Conservation (phyloP, 2,797 vertebrate species). For the Mallotus villosus region DNA sequence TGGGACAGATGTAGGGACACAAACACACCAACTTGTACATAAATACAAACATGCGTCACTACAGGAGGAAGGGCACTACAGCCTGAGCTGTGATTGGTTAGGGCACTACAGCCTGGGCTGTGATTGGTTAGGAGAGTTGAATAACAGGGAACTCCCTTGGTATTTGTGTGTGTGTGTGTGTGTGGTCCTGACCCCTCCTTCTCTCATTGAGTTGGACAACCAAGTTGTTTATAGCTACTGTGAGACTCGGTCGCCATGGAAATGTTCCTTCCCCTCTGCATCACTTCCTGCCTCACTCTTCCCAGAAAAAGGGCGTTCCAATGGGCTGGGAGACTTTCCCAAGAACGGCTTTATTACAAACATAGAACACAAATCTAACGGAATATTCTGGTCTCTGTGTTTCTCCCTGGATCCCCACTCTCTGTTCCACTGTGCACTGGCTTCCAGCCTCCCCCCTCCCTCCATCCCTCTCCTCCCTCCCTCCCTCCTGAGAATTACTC, state of each 20-base stretch:
- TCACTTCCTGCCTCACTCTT: constrained; percentile 50
- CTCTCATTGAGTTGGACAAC: constrained; percentile 24
- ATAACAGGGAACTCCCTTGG: no score
- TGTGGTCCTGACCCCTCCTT: constrained; percentile 13
- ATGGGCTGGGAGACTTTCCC: constrained; percentile 54
- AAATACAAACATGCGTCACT: constrained; percentile 13
- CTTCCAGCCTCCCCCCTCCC: constrained; percentile 44
- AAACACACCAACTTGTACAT: neutral
- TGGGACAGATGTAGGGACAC: neutral
- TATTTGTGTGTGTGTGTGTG: neutral
- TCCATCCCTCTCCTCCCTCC: constrained; percentile 33
- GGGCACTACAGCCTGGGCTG: neutral
- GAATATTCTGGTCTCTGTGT: constrained; percentile 67
- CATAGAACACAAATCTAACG: constrained; percentile 57
- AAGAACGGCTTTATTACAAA: constrained; percentile 63
- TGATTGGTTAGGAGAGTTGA: no score
- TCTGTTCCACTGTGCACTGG: constrained; percentile 26
- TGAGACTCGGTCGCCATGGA: constrained; percentile 60
- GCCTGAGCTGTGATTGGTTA: neutral
- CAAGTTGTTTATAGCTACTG: constrained; percentile 56
- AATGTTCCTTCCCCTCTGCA: constrained; percentile 54
- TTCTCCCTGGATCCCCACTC: constrained; percentile 18
- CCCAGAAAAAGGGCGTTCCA: constrained; percentile 54
- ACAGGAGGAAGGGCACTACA: neutral
- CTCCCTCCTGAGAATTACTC: constrained; percentile 62